Evolutionary conservation across 2,888 invertebrate species (phyloP).

Genomic region (Oxytorus armatus): DNA sequence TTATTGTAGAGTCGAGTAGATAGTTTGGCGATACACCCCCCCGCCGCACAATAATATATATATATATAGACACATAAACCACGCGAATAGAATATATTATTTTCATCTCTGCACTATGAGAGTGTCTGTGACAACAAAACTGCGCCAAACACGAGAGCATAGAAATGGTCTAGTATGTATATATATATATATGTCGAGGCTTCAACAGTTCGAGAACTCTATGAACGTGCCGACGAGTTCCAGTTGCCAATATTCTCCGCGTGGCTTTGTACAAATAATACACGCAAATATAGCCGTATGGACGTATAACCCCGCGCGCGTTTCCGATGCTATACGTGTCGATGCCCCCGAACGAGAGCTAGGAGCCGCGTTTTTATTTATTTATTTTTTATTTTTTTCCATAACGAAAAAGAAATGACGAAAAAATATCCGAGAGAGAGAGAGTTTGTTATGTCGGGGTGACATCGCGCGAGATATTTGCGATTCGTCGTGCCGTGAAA

Average conservation of each 20-base stretch:
- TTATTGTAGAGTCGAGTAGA: slow-evolving; percentile 1
- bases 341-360: no score
- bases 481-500: no score
- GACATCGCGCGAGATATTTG: no score
- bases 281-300: background rate
- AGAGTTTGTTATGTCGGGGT: no score
- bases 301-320: no score
- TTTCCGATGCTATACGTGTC: no score
- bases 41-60: background rate
- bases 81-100: slow-evolving; percentile 19
- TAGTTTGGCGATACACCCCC: no score
- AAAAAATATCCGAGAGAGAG: no score
- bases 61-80: no score
- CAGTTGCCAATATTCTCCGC: slow-evolving; percentile 8
- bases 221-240: background rate
- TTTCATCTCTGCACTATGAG: slow-evolving; percentile 9
- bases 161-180: background rate
- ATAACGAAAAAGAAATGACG: no score
- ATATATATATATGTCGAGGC: background rate
- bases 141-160: background rate
- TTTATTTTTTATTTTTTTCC: no score
- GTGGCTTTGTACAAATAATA: slow-evolving; percentile 20
- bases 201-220: slow-evolving; percentile 30
- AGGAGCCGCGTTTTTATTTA: slow-evolving; percentile 1
- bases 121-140: slow-evolving; percentile 26